These are phyloP conservation scores for Goniozus legneri DNA, from an alignment of 1,140 invertebrate genomes.

Conservation along the genomic window DNA sequence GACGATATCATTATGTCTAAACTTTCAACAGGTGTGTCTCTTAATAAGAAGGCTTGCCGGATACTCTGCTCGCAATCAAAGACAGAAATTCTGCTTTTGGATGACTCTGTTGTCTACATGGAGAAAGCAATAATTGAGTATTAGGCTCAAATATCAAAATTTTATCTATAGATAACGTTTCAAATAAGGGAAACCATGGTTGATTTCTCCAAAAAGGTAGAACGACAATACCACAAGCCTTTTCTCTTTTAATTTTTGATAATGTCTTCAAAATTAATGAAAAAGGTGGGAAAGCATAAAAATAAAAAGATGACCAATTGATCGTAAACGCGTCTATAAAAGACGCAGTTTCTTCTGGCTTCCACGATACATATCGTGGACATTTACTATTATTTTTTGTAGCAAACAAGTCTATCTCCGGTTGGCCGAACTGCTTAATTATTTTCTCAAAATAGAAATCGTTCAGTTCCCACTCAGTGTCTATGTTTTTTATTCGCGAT, in stretches of 20 bases:
- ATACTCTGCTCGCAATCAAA: constrained; percentile 10
- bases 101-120: constrained; percentile 2
- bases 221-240: neutral
- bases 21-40: neutral
- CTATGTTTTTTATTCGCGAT: neutral
- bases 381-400: neutral
- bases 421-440: neutral
- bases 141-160: neutral
- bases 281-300: neutral
- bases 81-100: neutral
- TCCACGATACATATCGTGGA: neutral
- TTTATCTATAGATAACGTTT: neutral
- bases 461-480: neutral
- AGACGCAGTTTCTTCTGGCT: neutral
- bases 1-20: constrained; percentile 10
- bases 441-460: neutral
- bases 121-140: constrained; percentile 4
- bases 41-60: constrained; percentile 11
- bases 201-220: neutral
- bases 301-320: neutral
- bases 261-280: neutral
- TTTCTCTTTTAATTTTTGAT: neutral
- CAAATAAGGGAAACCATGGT: neutral
- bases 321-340: neutral
- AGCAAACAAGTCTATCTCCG: neutral